phyloP scores from a whole-genome alignment of 1,140 invertebrate genomes.

The Zaprionus nigranus region DNA sequence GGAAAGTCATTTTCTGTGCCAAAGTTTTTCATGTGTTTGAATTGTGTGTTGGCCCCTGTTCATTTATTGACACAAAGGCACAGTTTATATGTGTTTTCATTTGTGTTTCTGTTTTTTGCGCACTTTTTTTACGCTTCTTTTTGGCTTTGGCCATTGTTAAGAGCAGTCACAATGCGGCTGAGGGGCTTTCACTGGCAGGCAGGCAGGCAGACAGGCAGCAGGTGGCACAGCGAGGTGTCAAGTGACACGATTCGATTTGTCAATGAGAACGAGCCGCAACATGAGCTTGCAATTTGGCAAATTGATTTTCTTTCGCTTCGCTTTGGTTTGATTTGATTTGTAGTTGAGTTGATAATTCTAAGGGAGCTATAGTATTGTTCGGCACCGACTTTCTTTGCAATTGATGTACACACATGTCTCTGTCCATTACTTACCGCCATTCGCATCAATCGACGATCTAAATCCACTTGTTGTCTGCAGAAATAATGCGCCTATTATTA shows the following conservation, averaged over 20 bases:
- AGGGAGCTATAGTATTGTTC: constrained; percentile 16
- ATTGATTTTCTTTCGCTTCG: constrained; percentile 70
- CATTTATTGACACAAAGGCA: constrained; percentile 81
- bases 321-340: neutral
- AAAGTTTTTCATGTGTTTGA: constrained; percentile 68
- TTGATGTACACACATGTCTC: constrained; percentile 48
- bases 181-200: constrained; percentile 28
- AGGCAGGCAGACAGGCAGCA: neutral
- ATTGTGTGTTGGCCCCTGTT: constrained; percentile 51
- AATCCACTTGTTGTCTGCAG: constrained; percentile 84
- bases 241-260: constrained; percentile 71
- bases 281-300: constrained; percentile 81
- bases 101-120: constrained; percentile 12
- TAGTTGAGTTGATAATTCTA: constrained; percentile 16
- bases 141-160: constrained; percentile 64
- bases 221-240: constrained; percentile 50
- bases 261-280: constrained; percentile 55
- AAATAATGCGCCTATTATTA: constrained; percentile 82
- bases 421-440: constrained; percentile 74
- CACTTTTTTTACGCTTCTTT: constrained; percentile 37
- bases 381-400: constrained; percentile 48
- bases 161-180: constrained; percentile 31
- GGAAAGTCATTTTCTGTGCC: constrained; percentile 80
- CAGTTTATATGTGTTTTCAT: constrained; percentile 52
- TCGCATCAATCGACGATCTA: constrained; percentile 82